A percentile compares a stretch with the other conserved stretches of the same genome.
phyloP scores from a whole-genome alignment of 1,140 invertebrate genomes.

The Fragariocoptes setiger region DNA sequence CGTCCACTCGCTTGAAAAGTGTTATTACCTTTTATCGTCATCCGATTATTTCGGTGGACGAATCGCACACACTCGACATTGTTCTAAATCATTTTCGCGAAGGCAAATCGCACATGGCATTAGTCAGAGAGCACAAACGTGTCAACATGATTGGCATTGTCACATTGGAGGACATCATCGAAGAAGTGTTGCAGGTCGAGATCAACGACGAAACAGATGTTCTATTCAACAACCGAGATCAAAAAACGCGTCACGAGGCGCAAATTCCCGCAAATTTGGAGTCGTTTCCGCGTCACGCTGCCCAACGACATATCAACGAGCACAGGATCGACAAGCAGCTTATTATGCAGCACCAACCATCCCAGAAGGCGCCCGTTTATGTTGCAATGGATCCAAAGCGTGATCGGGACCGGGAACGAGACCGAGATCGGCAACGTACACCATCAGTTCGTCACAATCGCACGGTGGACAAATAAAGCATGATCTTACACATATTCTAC shows the following conservation, averaged over 20 bases:
- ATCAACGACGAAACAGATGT: constrained; percentile 78
- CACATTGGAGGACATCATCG: constrained; percentile 71
- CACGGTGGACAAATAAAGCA: too few relatives aligned
- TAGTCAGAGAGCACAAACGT: constrained; percentile 30
- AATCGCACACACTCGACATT: constrained; percentile 66
- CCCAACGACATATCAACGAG: too few relatives aligned
- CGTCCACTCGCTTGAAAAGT: constrained; percentile 66
- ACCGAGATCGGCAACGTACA: too few relatives aligned
- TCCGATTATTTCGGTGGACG: constrained; percentile 71
- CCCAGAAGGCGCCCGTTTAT: too few relatives aligned
- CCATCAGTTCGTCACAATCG: too few relatives aligned
- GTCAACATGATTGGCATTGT: constrained; percentile 45
- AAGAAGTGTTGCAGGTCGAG: constrained; percentile 70
- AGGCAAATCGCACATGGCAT: constrained; percentile 40
- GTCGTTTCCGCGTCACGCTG: background rate
- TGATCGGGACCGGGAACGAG: too few relatives aligned
- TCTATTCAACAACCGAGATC: constrained; percentile 20
- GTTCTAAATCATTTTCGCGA: constrained; percentile 94
- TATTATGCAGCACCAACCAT: too few relatives aligned
- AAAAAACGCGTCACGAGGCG: constrained; percentile 8
- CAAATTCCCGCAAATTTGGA: background rate
- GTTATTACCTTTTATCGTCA: constrained; percentile 89
- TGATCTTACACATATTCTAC: too few relatives aligned
- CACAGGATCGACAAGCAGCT: too few relatives aligned
- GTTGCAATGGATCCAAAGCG: too few relatives aligned